Conservation (phyloP, 2,797 vertebrate genomes). For the Otolemur crassicaudatus region DNA sequence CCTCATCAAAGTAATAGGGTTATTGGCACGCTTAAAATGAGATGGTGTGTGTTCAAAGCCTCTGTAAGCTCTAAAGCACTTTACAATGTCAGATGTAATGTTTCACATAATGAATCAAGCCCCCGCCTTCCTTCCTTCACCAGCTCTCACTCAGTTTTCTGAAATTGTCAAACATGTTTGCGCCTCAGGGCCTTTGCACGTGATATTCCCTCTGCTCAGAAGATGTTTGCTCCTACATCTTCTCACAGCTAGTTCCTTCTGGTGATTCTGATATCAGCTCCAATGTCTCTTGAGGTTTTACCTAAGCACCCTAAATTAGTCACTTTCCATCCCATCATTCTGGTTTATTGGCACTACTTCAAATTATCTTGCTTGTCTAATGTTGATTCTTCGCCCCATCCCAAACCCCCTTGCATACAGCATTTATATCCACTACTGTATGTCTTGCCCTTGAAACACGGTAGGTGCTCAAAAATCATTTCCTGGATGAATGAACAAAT, state of each 20-base stretch:
- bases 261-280: background rate
- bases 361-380: background rate
- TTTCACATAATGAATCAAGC: background rate
- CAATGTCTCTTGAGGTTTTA: background rate
- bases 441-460: background rate
- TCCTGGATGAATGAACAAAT: background rate
- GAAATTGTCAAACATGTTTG: background rate
- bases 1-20: background rate
- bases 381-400: too few relatives aligned
- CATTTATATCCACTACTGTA: background rate
- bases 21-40: background rate
- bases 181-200: slow-evolving; percentile 1
- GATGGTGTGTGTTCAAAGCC: background rate
- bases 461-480: slow-evolving; percentile 1
- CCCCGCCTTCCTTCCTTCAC: background rate
- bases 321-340: background rate
- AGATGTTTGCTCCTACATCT: background rate
- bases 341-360: background rate
- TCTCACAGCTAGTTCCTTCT: background rate
- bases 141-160: slow-evolving; percentile 3
- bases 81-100: background rate
- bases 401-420: background rate
- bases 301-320: background rate
- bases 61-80: background rate
- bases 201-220: background rate